Base-by-base conservation (phyloP, 2,888 invertebrate species). In the Microchrysa polita region DNA sequence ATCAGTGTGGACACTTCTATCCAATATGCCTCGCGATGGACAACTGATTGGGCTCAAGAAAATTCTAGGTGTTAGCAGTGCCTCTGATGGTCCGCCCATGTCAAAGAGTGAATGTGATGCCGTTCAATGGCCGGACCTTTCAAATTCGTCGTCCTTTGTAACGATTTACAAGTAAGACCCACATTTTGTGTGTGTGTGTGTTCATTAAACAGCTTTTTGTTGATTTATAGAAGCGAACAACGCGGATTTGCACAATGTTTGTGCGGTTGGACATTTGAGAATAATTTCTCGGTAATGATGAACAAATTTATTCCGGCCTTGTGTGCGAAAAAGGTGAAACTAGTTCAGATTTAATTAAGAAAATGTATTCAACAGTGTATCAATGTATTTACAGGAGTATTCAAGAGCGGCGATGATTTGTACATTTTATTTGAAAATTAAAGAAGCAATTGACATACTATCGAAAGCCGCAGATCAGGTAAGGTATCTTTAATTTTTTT, bases 321-420 rank as follows among this genome's bases (percentile, higher is more conserved):
- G 53, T 92, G 93, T 82, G 89, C 89, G 73, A 91, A 91, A 81
- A 89, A 83, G 76, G 81, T 81, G 67, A 63, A 53, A 34, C 44
- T 44, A 9, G n/a, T 63, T 20, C 34, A 55, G 27, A 34, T 5
- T 5, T 34, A 34, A 53, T 40, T 34, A 22, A 53, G 57, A 44
- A 1, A n/a, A 27, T 71, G 27, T 59, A 67, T n/a, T 42, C n/a
- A n/a, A n/a, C n/a, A n/a, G n/a, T 27, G 1, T 16, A 12, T 55
- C 42, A 40, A 20, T 69, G 57, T 23, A 60, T 18, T 27, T 60
- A 74, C 4, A 90, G 82, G 88, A 91, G 79, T 90, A 91, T 85
- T 90, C 92, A 73, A 89, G 96, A 82, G 96, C 96, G 53, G 96
- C 97, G 48, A 95, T 97, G 74, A 91, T 97, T 73, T 93, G 95